Evolutionary conservation across 2,797 vertebrate genomes (phyloP).

Genomic region (Acanthurus leucopareius): DNA sequence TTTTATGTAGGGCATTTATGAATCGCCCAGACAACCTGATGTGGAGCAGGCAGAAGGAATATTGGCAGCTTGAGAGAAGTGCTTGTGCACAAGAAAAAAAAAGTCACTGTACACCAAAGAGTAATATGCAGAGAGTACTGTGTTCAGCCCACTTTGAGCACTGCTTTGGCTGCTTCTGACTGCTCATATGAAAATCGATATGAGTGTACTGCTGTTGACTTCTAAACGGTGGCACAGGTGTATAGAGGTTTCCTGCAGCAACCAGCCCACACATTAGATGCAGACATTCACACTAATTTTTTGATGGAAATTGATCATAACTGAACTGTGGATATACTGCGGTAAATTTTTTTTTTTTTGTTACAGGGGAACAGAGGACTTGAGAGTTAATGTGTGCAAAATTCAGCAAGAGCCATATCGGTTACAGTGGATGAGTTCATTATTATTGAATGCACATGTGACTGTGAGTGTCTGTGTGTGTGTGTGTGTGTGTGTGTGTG

Average conservation of each 20-base stretch:
- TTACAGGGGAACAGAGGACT: constrained; percentile 18
- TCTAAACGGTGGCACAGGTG: constrained; percentile 25
- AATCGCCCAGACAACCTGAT: too few species aligned
- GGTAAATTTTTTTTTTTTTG: neutral
- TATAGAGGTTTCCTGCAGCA: constrained; percentile 1
- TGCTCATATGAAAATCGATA: constrained; percentile 62
- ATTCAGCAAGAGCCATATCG: constrained; percentile 30
- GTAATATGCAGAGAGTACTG: too few species aligned
- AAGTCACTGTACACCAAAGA: too few species aligned
- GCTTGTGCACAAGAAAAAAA: too few species aligned
- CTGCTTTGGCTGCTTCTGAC: constrained; percentile 40
- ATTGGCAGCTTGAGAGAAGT: too few species aligned
- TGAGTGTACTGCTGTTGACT: constrained; percentile 26
- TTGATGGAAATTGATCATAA: neutral
- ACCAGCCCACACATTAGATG: neutral
- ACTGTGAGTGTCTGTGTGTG: constrained; percentile 1
- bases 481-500: constrained; percentile 32
- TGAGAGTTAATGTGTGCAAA: constrained; percentile 34
- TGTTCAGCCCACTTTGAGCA: too few species aligned
- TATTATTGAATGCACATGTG: constrained; percentile 32
- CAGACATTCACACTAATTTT: neutral
- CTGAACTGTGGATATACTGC: neutral
- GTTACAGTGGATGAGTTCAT: constrained; percentile 49
- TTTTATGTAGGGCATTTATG: too few species aligned
- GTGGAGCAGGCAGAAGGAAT: too few species aligned